These are phyloP conservation scores for Aegotheles bennettii DNA, from an alignment of 2,113 vertebrate genomes.

Conservation along the genomic window DNA sequence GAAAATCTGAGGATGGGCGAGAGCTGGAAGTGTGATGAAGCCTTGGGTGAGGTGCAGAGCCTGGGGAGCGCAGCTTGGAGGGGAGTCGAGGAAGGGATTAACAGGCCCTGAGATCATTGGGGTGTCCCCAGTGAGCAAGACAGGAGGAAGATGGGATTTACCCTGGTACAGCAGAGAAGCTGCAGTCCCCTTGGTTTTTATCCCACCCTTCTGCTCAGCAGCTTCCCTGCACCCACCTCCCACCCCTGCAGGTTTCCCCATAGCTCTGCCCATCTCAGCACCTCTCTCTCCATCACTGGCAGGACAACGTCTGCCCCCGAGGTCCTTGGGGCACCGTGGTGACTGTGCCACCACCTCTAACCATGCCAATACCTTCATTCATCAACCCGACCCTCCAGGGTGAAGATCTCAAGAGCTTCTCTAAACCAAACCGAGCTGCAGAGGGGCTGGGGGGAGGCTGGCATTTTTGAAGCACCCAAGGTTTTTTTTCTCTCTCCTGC, in stretches of 20 bases:
- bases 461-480: no score
- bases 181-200: background rate
- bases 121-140: background rate
- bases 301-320: background rate
- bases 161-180: background rate
- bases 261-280: background rate
- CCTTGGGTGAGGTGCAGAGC: background rate
- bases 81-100: background rate
- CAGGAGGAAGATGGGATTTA: background rate
- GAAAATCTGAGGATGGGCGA: accelerated
- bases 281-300: accelerated
- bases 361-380: accelerated
- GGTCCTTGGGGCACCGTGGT: background rate
- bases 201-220: background rate
- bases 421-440: accelerated
- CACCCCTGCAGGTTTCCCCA: background rate
- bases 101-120: accelerated
- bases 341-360: background rate
- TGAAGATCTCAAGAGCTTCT: background rate
- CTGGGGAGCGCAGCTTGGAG: background rate
- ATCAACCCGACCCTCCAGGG: accelerated
- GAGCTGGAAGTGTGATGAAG: accelerated
- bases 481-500: background rate
- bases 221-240: background rate
- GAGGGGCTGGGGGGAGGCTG: background rate